A percentile compares a stretch with the other conserved stretches of the same genome.
phyloP scores from a whole-genome alignment of 2,797 vertebrate genomes.

The Denticeps clupeoides region DNA sequence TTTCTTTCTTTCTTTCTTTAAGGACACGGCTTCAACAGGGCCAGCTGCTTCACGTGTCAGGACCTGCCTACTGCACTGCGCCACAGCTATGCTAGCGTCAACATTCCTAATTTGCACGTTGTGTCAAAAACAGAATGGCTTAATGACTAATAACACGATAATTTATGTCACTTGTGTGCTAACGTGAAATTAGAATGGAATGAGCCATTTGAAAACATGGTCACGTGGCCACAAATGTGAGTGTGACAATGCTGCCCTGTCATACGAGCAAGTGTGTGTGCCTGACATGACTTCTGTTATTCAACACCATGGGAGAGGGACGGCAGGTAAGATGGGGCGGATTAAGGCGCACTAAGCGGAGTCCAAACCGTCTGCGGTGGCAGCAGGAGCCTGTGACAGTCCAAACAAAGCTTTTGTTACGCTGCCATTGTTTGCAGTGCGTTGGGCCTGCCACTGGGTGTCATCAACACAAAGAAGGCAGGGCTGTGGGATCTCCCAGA shows the following conservation, averaged over 20 bases:
- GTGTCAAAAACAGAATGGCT: slow-evolving; percentile 57
- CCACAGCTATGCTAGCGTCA: slow-evolving; percentile 64
- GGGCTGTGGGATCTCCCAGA: slow-evolving; percentile 45
- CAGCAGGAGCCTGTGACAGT: background rate
- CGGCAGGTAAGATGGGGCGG: background rate
- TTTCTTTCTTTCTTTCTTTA: slow-evolving; percentile 20
- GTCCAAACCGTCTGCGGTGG: background rate
- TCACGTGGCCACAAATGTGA: no score
- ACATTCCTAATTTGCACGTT: slow-evolving; percentile 63
- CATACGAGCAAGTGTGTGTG: no score
- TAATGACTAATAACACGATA: slow-evolving; percentile 53
- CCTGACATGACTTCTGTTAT: background rate
- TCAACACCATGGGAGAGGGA: background rate
- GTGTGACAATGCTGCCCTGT: no score
- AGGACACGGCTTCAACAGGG: slow-evolving; percentile 31
- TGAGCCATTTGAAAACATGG: no score
- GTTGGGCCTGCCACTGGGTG: slow-evolving; percentile 61
- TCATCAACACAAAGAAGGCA: slow-evolving; percentile 53
- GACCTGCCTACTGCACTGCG: slow-evolving; percentile 56
- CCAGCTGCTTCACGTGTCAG: slow-evolving; percentile 45
- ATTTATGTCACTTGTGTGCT: no score
- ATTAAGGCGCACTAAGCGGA: background rate
- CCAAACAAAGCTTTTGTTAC: slow-evolving; percentile 11
- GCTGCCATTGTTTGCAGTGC: slow-evolving; percentile 55
- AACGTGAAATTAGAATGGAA: no score